phyloP scores from a whole-genome alignment of 2,888 invertebrate species.

The Athalia rosae region DNA sequence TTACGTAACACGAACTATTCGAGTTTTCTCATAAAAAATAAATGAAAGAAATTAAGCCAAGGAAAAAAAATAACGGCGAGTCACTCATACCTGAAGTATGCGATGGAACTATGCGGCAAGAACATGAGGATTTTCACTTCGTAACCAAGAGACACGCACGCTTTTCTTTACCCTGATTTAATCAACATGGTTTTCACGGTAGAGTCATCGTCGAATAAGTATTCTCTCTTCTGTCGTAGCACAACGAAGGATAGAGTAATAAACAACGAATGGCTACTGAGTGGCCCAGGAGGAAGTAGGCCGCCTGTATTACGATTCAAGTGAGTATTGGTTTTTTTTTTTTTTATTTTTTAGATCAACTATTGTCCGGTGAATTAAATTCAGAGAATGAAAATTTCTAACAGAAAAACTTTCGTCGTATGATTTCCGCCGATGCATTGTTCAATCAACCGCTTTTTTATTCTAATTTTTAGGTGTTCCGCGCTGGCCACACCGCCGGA shows the following conservation, averaged over 20 bases:
- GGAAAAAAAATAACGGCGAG: too few species aligned
- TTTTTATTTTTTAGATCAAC: not conserved
- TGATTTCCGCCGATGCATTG: not conserved
- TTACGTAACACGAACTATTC: not conserved
- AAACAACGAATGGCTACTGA: conserved; percentile 69
- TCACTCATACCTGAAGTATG: not conserved
- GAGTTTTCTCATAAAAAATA: too few species aligned
- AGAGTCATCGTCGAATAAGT: conserved; percentile 21
- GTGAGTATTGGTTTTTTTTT: conserved; percentile 60
- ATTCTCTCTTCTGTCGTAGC: conserved; percentile 57
- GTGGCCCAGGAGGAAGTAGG: conserved; percentile 65
- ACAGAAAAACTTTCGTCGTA: too few species aligned
- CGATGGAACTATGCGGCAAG: not conserved
- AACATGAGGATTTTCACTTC: not conserved
- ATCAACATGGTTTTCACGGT: conserved; percentile 7
- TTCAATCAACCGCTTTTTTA: not conserved
- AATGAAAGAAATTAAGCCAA: too few species aligned
- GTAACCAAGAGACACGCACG: not conserved
- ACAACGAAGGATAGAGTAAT: conserved; percentile 62
- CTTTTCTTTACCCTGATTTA: not conserved
- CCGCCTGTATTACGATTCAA: conserved; percentile 68
- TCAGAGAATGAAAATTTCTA: not conserved
- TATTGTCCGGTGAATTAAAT: too few species aligned
- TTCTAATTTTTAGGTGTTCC: conserved; percentile 64
- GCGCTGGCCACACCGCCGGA: conserved; percentile 70